Base-by-base conservation (phyloP, 2,888 invertebrate genomes). In the Drosophila kanekoi region DNA sequence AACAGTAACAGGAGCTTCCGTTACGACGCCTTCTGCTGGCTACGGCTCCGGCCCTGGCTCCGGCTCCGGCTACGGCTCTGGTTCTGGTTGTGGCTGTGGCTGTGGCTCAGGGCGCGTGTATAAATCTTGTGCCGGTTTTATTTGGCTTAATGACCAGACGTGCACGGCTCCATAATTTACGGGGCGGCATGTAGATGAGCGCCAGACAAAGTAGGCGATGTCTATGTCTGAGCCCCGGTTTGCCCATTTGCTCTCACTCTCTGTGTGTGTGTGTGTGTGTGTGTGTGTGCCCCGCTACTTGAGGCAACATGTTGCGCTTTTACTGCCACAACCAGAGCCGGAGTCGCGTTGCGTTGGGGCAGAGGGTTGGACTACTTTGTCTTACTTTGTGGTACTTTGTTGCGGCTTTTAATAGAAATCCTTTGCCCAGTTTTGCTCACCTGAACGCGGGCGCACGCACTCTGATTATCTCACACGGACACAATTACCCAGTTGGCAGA, bases 141-240 rank as follows among this genome's bases (percentile, higher is more conserved):
- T 90, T 90, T 89, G 87, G 89, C 90, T 90, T 90, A 90, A 90
- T 90, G 90, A 90, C 90, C 90, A 90, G 90, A 90, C 90, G 90
- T 90, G 90, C 89, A 87, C 87, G 77, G 80, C 77, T 85, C 84
- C 84, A 87, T 90, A 90, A 90, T 90, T 90, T 90, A 90, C 88
- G 67, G 79, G 72, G 75, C 69, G 79, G 80, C 85, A 81, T 83
- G 85, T 83, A 85, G 85, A 83, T 81, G 78, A 83, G 81, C 63
- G 57, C 48, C 71, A 84, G 82, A 83, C 85, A 83, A 83, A 81
- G 82, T 85, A 84, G 79, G 77, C 82, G 82, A 78, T 71, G 80
- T 72, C 78, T 77, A 67, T 54, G 71, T 51, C 61, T 69, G 56
- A 56, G 56, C 40, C 37, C 67, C 62, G 54, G 47, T 18, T 49